These are phyloP conservation scores for Rhinatrema bivittatum DNA, from an alignment of 2,797 vertebrate species.

Conservation along the genomic window DNA sequence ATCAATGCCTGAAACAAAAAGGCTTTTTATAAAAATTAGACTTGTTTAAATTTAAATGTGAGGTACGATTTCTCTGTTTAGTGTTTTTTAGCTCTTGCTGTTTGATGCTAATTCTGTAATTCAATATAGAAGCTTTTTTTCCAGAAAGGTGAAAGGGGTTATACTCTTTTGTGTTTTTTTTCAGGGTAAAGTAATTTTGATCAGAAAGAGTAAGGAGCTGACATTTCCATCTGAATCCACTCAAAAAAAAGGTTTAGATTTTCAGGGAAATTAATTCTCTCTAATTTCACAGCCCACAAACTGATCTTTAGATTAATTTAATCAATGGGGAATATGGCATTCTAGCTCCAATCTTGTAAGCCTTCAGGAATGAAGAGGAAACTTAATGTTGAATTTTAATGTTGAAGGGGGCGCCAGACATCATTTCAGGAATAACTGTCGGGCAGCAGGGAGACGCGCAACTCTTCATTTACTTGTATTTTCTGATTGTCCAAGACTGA, in stretches of 20 bases:
- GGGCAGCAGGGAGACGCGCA: conserved; percentile 24
- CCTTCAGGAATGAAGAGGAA: conserved; percentile 24
- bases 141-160: conserved; percentile 65
- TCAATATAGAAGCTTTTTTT: conserved; percentile 60
- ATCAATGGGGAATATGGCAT: conserved; percentile 50
- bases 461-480: conserved; percentile 34
- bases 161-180: conserved; percentile 55
- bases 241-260: conserved; percentile 55
- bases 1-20: conserved; percentile 20
- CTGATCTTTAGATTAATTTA: conserved; percentile 57
- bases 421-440: conserved; percentile 38
- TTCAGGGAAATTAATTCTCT: conserved; percentile 56
- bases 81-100: conserved; percentile 40
- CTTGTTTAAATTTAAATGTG: conserved; percentile 22
- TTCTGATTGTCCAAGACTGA: conserved; percentile 19
- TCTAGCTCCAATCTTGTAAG: conserved; percentile 45
- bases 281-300: conserved; percentile 50
- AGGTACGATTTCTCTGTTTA: conserved; percentile 34
- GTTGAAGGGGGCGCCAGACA: conserved; percentile 37
- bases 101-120: conserved; percentile 89
- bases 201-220: conserved; percentile 49
- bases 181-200: conserved; percentile 56
- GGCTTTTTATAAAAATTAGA: conserved; percentile 25
- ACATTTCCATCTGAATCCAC: conserved; percentile 75
- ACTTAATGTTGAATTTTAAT: conserved; percentile 40